Base-by-base conservation (phyloP, 2,113 vertebrate species). In the Melanerpes formicivorus region DNA sequence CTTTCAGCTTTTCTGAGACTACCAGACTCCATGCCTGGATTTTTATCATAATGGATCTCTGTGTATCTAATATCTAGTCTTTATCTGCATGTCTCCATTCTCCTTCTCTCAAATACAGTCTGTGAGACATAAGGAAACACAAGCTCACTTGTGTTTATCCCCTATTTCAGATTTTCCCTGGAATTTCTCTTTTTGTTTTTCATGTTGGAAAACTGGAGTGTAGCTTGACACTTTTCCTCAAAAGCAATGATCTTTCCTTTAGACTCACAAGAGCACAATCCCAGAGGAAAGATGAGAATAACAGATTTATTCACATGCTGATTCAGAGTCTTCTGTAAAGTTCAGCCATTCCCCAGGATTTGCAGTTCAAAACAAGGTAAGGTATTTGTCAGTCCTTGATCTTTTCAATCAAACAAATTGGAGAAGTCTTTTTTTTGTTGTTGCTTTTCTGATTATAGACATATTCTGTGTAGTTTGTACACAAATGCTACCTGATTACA, bases 331-430 rank as follows among this genome's bases (percentile, higher is more conserved):
- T 88, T 63, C 87, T 85, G 82, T 85, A 95, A 96, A 95, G 95
- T 94, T 96, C 93, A 95, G 72, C 87, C 90, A 78, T 95, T 96
- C 85, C 95, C 95, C 69, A 94, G 79, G 91, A 91, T 85, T 88
- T 95, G 72, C 76, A 93, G 94, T 92, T 95, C 94, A 93, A 95
- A 93, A 80, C 37, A 67, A 26, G 16, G 60, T 54, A 73, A 96
- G 52, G n/a, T 85, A 95, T 94, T 93, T 90, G 56, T 88, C 82
- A 90, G 71, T 32, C 21, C 64, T 94, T 93, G 52, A 94, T 94
- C 82, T 87, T 80, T 90, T 58, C 19, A 80, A 64, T 77, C 79
- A 95, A 90, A 56, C 75, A 60, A 42, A 2, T 64, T 27, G 22
- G 42, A 85, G 17, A 67, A 71, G 5, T 71, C 64, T 87, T 48